Percentiles rank a stretch among this genome's conserved stretches.
Conservation (phyloP, 2,797 vertebrate species). For the Pteropus rufus region DNA sequence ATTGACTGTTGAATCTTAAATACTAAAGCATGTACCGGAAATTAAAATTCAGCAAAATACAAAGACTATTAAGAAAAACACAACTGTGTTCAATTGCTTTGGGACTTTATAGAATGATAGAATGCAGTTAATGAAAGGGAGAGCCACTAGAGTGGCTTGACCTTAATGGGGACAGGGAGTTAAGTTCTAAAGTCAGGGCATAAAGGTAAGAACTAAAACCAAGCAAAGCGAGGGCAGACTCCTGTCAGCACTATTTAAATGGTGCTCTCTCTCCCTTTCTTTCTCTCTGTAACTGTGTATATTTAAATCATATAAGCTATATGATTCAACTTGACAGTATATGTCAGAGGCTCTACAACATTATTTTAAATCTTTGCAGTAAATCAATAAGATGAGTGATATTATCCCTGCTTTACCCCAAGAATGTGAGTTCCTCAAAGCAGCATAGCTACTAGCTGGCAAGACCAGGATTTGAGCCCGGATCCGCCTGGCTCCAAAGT, state of each 20-base stretch:
- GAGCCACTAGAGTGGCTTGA: background rate
- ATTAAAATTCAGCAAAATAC: conserved; percentile 46
- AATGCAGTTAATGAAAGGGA: background rate
- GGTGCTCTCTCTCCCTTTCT: background rate
- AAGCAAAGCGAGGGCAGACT: background rate
- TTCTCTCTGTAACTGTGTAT: background rate
- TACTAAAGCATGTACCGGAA: background rate
- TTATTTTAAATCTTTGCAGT: conserved; percentile 25
- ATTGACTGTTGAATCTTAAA: conserved; percentile 33
- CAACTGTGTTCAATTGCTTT: background rate
- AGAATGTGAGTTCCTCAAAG: background rate
- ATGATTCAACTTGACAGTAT: background rate
- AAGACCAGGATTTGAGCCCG: background rate
- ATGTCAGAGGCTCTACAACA: background rate
- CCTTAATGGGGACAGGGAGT: background rate
- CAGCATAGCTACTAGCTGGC: background rate
- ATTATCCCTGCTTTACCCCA: background rate
- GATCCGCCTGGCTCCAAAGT: background rate
- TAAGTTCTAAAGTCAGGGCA: background rate
- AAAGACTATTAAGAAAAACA: background rate
- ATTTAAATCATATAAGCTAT: background rate
- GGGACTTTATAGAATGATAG: background rate
- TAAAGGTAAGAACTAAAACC: background rate
- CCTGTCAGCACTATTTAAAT: background rate
- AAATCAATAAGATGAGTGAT: background rate